Percentiles rank a stretch among this genome's conserved stretches.
These are phyloP conservation scores for Hymenopus coronatus DNA, from an alignment of 2,888 invertebrate species.

Conservation along the genomic window DNA sequence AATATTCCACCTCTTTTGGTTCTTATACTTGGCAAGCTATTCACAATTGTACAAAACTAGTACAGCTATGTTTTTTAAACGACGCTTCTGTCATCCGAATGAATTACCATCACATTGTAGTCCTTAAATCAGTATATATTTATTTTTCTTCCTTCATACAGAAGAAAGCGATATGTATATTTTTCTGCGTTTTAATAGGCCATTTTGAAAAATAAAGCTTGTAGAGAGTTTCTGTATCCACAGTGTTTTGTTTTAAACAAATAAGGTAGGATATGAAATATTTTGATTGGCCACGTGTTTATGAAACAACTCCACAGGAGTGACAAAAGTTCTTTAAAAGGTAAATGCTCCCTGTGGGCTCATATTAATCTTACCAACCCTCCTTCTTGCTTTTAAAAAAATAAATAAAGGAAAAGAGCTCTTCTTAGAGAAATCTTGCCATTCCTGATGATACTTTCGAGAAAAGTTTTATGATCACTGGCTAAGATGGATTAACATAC, in stretches of 20 bases:
- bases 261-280: not conserved
- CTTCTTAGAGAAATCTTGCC: not conserved
- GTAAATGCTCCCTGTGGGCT: not conserved
- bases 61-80: not conserved
- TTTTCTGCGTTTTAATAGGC: not conserved
- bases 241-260: not conserved
- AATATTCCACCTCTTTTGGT: not conserved
- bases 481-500: too few species aligned
- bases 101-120: not conserved
- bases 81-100: not conserved
- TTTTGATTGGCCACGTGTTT: not conserved
- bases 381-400: not conserved
- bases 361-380: not conserved
- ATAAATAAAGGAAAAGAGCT: not conserved
- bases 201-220: constrained; percentile 6
- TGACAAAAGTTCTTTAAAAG: not conserved
- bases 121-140: not conserved
- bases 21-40: not conserved
- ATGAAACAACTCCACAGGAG: not conserved
- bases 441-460: not conserved
- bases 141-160: constrained; percentile 23
- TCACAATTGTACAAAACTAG: constrained; percentile 36
- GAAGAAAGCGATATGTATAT: constrained; percentile 35
- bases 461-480: not conserved
- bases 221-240: not conserved